Conservation (phyloP, 2,888 invertebrate genomes). For the Malthinus flaveolus region DNA sequence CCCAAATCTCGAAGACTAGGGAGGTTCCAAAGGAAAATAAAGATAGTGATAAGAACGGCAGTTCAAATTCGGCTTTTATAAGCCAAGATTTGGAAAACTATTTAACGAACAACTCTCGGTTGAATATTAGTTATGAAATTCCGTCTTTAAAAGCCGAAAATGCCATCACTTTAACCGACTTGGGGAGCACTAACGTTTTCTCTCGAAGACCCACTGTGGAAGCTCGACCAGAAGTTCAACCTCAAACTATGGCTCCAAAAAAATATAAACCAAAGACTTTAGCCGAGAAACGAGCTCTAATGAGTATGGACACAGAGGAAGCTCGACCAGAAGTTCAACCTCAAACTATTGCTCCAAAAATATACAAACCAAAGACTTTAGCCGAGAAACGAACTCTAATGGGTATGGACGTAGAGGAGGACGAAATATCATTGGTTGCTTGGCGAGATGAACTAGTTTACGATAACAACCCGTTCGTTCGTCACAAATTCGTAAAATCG, state of each 20-base stretch:
- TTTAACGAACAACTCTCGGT: slow-evolving; percentile 55
- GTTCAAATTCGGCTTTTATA: slow-evolving; percentile 50
- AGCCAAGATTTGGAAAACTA: slow-evolving; percentile 58
- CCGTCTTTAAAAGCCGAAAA: slow-evolving; percentile 18
- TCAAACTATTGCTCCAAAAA: no score
- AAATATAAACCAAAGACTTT: slow-evolving; percentile 56
- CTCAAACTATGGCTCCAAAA: slow-evolving; percentile 11
- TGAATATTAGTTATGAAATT: slow-evolving; percentile 53
- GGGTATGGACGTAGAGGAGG: background rate
- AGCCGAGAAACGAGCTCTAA: slow-evolving; percentile 57
- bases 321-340: no score
- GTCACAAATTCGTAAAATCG: background rate
- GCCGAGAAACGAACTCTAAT: slow-evolving; percentile 58
- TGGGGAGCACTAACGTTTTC: background rate
- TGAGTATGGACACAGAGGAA: slow-evolving; percentile 29
- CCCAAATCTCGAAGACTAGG: background rate
- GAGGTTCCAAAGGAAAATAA: background rate
- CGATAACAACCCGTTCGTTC: slow-evolving; percentile 10
- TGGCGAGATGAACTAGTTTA: slow-evolving; percentile 2
- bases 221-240: slow-evolving; percentile 10
- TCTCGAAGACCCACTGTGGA: background rate
- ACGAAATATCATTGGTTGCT: background rate
- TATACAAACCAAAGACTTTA: slow-evolving; percentile 57
- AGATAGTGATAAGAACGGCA: background rate
- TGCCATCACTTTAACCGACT: background rate